Conservation (phyloP, 1,140 invertebrate genomes). For the Drosophila nebulosa region DNA sequence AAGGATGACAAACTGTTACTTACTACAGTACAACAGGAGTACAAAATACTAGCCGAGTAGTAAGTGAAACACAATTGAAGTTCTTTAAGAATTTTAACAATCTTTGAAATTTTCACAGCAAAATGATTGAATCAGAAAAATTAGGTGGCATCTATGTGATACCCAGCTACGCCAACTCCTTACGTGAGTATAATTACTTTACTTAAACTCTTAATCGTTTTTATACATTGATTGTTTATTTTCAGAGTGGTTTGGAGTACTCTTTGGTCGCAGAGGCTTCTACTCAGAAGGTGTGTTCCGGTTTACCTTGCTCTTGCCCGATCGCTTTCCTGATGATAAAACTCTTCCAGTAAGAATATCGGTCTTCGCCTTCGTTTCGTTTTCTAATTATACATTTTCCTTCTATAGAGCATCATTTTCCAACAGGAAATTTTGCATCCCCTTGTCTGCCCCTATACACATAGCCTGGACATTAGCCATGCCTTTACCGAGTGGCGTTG, state of each 20-base stretch:
- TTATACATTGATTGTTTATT: not conserved
- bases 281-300: constrained; percentile 95
- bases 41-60: constrained; percentile 90
- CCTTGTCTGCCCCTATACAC: constrained; percentile 88
- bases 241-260: constrained; percentile 95
- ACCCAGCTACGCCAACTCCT: constrained; percentile 90
- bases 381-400: not conserved
- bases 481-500: constrained; percentile 93
- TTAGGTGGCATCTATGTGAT: constrained; percentile 94
- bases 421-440: constrained; percentile 94
- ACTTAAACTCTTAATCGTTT: too few relatives aligned
- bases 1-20: constrained; percentile 80
- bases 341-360: constrained; percentile 83
- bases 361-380: too few relatives aligned
- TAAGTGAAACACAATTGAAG: constrained; percentile 80
- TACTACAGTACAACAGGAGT: constrained; percentile 85
- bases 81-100: not conserved
- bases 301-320: constrained; percentile 92
- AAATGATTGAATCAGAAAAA: constrained; percentile 92
- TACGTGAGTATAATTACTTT: constrained; percentile 82
- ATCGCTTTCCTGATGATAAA: constrained; percentile 93
- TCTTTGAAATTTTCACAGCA: constrained; percentile 83
- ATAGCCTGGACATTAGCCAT: constrained; percentile 88
- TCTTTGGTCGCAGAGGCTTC: constrained; percentile 92
- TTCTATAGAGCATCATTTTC: constrained; percentile 89